Conservation (phyloP, 2,797 vertebrate species). For the Thunnus albacares region DNA sequence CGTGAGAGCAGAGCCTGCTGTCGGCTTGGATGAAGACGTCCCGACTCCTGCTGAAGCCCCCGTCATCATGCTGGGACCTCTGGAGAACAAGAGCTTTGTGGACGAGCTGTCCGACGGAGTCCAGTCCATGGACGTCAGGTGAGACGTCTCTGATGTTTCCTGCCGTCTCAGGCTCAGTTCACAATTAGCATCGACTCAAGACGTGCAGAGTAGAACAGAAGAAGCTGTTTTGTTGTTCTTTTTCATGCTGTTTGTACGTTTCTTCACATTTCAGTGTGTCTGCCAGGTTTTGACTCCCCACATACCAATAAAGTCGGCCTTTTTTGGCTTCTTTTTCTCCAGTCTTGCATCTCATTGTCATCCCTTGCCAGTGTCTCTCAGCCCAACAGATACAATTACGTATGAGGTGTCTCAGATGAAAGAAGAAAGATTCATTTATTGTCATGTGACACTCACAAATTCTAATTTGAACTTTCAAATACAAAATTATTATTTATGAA, state of each 20-base stretch:
- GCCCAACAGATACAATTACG: neutral
- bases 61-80: slow-evolving; percentile 88
- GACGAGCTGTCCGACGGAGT: slow-evolving; percentile 96
- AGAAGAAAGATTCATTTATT: neutral
- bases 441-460: neutral
- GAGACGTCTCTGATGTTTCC: slow-evolving; percentile 29
- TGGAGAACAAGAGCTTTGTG: slow-evolving; percentile 89
- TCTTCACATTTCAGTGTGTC: neutral
- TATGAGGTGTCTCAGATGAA: neutral
- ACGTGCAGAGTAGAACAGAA: neutral
- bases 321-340: neutral
- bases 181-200: neutral
- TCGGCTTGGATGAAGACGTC: slow-evolving; percentile 57
- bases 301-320: neutral
- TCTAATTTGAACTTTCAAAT: neutral
- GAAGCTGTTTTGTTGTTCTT: neutral
- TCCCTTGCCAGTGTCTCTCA: neutral
- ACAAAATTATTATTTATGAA: neutral
- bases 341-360: neutral
- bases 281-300: neutral
- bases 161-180: neutral
- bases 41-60: slow-evolving; percentile 68
- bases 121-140: slow-evolving; percentile 99
- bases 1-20: slow-evolving; percentile 37
- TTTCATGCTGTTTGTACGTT: too few species aligned